These are phyloP conservation scores for Myripristis jacobus DNA, from an alignment of 2,797 vertebrate genomes.

Conservation along the genomic window DNA sequence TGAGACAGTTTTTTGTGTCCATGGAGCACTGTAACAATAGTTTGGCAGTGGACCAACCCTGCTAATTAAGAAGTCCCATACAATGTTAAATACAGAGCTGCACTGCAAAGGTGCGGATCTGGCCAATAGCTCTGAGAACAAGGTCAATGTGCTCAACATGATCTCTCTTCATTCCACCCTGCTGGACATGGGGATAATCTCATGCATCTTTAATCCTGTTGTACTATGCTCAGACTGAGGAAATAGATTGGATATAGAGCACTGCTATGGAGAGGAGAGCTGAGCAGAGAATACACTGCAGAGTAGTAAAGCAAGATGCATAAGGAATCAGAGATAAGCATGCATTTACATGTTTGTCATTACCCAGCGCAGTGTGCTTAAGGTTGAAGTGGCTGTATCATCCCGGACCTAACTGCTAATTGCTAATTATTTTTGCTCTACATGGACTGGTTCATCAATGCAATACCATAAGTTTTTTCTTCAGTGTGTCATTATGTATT, in stretches of 20 bases:
- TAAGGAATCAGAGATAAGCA: conserved; percentile 4
- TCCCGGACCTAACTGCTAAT: conserved; percentile 26
- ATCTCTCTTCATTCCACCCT: conserved; percentile 63
- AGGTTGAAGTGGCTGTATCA: conserved; percentile 23
- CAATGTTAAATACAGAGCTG: conserved; percentile 70
- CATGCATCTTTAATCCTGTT: conserved; percentile 78
- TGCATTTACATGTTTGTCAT: conserved; percentile 37
- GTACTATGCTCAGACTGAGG: conserved; percentile 48
- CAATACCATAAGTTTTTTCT: not conserved
- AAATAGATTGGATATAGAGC: conserved; percentile 57
- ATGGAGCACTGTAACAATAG: conserved; percentile 37
- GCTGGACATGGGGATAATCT: conserved; percentile 71
- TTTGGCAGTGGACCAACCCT: conserved; percentile 48
- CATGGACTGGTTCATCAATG: conserved; percentile 9
- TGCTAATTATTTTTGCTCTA: conserved; percentile 29
- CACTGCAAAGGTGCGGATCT: conserved; percentile 55
- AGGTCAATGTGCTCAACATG: conserved; percentile 69
- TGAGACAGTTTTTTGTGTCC: conserved; percentile 19
- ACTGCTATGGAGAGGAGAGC: conserved; percentile 14
- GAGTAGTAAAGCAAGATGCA: conserved; percentile 32
- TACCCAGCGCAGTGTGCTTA: conserved; percentile 21
- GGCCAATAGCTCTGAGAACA: conserved; percentile 64
- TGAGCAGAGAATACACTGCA: conserved; percentile 15
- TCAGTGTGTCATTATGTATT: not conserved
- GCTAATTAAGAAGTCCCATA: conserved; percentile 61